Evolutionary conservation across 2,797 vertebrate species (phyloP).

Genomic region (Xiphophorus birchmanni): DNA sequence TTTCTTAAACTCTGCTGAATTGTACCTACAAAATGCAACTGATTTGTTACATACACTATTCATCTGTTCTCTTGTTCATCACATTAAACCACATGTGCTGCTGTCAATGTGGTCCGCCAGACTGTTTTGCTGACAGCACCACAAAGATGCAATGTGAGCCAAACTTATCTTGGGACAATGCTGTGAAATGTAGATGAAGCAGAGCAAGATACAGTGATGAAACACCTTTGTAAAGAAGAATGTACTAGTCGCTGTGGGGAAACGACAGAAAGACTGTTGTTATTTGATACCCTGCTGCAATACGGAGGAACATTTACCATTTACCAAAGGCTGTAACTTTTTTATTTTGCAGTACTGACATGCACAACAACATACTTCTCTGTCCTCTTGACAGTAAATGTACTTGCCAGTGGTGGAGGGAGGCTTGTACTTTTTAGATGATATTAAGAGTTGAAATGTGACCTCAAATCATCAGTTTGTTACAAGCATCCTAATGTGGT

Average conservation of each 20-base stretch:
- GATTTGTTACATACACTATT: neutral
- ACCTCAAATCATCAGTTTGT: neutral
- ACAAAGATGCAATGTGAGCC: neutral
- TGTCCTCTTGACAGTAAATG: neutral
- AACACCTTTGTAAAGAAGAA: neutral
- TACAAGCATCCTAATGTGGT: neutral
- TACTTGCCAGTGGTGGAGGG: neutral
- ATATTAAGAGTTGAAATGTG: neutral
- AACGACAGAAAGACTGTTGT: neutral
- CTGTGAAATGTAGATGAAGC: neutral
- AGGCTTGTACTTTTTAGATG: neutral
- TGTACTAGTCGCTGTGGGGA: neutral
- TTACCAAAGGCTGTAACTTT: neutral
- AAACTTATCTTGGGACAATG: neutral
- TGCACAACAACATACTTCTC: neutral
- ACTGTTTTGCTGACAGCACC: neutral
- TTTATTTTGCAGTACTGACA: neutral
- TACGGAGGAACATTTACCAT: neutral
- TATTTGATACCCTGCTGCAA: neutral
- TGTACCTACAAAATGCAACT: neutral
- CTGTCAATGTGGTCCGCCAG: neutral
- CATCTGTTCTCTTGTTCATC: neutral
- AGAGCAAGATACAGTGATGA: neutral
- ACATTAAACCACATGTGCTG: neutral
- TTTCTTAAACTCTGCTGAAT: neutral